Evolutionary conservation across 2,113 vertebrate genomes (phyloP).

Genomic region (Phalacrocorax carbo): DNA sequence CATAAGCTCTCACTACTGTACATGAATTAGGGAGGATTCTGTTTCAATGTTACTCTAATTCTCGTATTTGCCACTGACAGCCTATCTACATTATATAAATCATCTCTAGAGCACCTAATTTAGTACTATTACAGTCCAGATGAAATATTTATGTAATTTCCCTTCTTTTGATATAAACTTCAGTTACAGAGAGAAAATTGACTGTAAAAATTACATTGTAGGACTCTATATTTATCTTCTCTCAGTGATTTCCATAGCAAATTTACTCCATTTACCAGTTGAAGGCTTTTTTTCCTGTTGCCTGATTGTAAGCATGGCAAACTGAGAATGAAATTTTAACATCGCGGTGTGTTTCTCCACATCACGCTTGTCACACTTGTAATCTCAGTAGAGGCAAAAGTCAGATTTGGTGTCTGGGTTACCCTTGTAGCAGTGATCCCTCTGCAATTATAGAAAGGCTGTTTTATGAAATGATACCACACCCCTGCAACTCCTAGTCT

Average conservation of each 20-base stretch:
- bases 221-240: conserved; percentile 56
- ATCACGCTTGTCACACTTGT: conserved; percentile 61
- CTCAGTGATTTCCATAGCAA: conserved; percentile 61
- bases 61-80: conserved; percentile 25
- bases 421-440: conserved; percentile 1
- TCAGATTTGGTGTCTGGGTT: conserved; percentile 22
- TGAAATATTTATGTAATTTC: conserved; percentile 67
- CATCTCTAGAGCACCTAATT: conserved; percentile 58
- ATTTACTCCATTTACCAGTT: conserved; percentile 56
- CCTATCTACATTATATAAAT: conserved; percentile 41
- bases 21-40: conserved; percentile 10
- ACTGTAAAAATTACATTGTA: conserved; percentile 56
- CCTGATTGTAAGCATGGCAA: conserved; percentile 57
- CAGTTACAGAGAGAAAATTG: conserved; percentile 56
- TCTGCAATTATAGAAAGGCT: neutral
- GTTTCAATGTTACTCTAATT: conserved; percentile 16
- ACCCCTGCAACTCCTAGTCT: neutral
- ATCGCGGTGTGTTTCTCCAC: conserved; percentile 56
- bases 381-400: conserved; percentile 43
- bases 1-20: conserved; percentile 21
- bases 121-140: conserved; percentile 57
- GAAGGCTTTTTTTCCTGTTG: conserved; percentile 27
- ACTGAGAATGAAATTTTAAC: conserved; percentile 65
- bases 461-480: neutral
- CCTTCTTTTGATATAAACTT: conserved; percentile 65